These are phyloP conservation scores for Plumapathes pennacea DNA, from an alignment of 92 coral and sea anemone genomes.

Conservation along the genomic window DNA sequence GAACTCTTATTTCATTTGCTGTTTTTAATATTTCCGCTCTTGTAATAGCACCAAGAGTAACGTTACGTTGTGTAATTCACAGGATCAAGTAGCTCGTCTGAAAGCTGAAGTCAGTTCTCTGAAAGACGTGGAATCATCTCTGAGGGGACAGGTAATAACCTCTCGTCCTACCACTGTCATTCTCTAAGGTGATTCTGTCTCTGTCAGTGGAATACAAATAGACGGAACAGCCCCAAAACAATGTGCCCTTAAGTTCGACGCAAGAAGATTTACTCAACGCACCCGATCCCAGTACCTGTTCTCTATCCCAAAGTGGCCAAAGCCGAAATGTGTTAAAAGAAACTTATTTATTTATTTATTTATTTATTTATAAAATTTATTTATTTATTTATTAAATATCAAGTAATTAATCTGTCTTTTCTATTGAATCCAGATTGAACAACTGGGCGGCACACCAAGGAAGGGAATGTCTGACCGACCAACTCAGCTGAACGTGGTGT, in stretches of 20 bases:
- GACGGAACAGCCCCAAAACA: no score
- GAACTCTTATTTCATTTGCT: neutral
- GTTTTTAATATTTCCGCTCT: neutral
- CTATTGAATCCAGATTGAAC: slow-evolving; percentile 45
- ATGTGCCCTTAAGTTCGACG: no score
- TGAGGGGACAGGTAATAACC: slow-evolving; percentile 71
- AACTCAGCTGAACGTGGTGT: slow-evolving; percentile 75
- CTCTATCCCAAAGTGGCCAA: no score
- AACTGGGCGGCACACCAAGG: slow-evolving; percentile 72
- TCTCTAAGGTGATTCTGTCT: no score
- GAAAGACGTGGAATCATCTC: slow-evolving; percentile 76
- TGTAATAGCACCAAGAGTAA: neutral
- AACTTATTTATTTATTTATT: no score
- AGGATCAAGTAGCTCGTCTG: slow-evolving; percentile 87
- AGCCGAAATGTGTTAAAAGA: no score
- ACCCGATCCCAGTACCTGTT: no score
- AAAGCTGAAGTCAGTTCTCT: slow-evolving; percentile 69
- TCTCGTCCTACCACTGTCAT: no score
- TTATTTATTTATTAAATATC: neutral
- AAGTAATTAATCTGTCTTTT: neutral
- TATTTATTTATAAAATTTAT: no score
- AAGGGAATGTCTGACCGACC: slow-evolving; percentile 70
- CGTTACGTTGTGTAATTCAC: no score
- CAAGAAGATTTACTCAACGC: no score
- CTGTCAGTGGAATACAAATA: no score